A percentile compares a stretch with the other conserved stretches of the same genome.
These are phyloP conservation scores for Eupithecia pulchellata DNA, from an alignment of 2,888 invertebrate genomes.

Conservation along the genomic window DNA sequence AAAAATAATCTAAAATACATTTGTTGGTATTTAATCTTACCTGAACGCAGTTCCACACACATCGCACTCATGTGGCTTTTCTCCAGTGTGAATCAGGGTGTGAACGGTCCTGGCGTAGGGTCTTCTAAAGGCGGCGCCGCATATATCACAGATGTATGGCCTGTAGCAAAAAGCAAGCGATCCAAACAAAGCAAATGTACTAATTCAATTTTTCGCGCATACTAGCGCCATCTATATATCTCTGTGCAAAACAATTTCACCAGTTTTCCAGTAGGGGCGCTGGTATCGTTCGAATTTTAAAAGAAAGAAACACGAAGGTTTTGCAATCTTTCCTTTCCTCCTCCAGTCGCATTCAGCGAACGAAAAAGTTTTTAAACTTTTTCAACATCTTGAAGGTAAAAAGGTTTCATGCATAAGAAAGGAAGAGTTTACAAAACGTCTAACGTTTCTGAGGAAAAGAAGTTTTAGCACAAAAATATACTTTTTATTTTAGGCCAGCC, in stretches of 20 bases:
- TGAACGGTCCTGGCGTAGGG: constrained; percentile 80
- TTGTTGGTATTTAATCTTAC: constrained; percentile 50
- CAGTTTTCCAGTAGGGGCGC: constrained; percentile 33
- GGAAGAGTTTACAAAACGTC: neutral
- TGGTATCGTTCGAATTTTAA: constrained; percentile 9
- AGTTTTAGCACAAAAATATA: neutral
- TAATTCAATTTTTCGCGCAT: constrained; percentile 29
- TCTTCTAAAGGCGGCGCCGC: constrained; percentile 78
- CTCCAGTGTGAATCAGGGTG: constrained; percentile 79
- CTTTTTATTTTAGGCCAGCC: neutral
- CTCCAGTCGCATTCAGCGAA: neutral
- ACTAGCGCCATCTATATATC: constrained; percentile 37
- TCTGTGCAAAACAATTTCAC: constrained; percentile 17
- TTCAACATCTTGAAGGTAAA: neutral
- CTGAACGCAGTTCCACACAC: constrained; percentile 81
- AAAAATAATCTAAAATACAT: no score
- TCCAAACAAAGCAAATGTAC: constrained; percentile 27
- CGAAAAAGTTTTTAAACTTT: constrained; percentile 1
- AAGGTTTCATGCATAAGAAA: neutral
- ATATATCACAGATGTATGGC: constrained; percentile 79
- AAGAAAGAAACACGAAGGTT: neutral
- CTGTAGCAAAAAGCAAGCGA: constrained; percentile 49
- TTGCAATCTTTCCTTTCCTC: constrained; percentile 1
- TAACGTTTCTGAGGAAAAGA: neutral
- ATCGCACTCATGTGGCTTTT: constrained; percentile 79